phyloP scores from a whole-genome alignment of 2,797 vertebrate genomes.

The Pangasius krempfi region DNA sequence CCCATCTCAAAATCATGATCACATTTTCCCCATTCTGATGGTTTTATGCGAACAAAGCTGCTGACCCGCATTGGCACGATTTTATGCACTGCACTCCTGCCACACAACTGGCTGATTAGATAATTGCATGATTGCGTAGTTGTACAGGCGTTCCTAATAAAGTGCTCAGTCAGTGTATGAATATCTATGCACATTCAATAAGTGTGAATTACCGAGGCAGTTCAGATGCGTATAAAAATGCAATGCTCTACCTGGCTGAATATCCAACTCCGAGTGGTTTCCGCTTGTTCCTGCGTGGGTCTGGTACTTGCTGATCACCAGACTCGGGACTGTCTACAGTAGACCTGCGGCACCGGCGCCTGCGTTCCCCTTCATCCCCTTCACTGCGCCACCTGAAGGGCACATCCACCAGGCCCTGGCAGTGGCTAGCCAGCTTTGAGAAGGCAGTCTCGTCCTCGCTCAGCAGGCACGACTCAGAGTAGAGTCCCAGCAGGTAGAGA shows the following conservation, averaged over 20 bases:
- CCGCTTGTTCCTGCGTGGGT: slow-evolving; percentile 86
- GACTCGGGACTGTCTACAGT: slow-evolving; percentile 69
- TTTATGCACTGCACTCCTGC: background rate
- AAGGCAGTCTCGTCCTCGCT: slow-evolving; percentile 64
- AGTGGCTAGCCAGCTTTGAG: slow-evolving; percentile 74
- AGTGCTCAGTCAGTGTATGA: background rate
- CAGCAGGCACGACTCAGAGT: slow-evolving; percentile 61
- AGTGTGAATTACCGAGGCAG: background rate
- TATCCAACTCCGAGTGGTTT: slow-evolving; percentile 92
- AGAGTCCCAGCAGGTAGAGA: slow-evolving; percentile 82
- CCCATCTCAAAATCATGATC: background rate
- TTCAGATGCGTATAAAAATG: background rate
- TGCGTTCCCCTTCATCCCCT: slow-evolving; percentile 77
- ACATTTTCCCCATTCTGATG: background rate
- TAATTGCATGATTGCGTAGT: background rate
- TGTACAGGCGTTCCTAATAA: too few relatives aligned
- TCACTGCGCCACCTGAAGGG: slow-evolving; percentile 81
- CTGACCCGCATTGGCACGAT: background rate
- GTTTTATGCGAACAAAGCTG: background rate
- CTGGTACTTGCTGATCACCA: slow-evolving; percentile 83
- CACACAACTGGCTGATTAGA: background rate
- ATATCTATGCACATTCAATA: background rate
- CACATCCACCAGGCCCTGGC: slow-evolving; percentile 87
- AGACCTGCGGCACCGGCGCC: slow-evolving; percentile 68
- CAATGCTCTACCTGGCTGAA: slow-evolving; percentile 82